These are phyloP conservation scores for Cairina moschata DNA, from an alignment of 2,113 vertebrate genomes.

Conservation along the genomic window DNA sequence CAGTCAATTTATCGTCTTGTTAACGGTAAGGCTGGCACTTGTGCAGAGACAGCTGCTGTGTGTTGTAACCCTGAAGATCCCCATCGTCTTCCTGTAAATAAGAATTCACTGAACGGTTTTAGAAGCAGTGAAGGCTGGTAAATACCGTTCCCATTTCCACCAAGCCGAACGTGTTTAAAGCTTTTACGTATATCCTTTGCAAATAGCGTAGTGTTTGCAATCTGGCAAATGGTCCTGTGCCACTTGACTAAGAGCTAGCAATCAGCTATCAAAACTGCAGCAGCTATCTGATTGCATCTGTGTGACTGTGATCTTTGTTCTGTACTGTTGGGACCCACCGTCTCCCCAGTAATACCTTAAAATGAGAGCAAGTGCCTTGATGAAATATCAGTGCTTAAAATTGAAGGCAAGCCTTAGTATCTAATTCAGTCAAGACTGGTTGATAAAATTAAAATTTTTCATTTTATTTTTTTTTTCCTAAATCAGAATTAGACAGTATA, in stretches of 20 bases:
- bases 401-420: neutral
- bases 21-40: constrained; percentile 3
- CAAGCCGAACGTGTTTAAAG: constrained; percentile 8
- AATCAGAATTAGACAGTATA: neutral
- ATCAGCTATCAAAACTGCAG: neutral
- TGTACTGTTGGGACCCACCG: too few relatives aligned
- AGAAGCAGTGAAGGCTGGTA: neutral
- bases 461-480: neutral
- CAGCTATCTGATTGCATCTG: too few relatives aligned
- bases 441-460: neutral
- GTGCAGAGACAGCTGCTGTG: neutral
- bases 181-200: neutral
- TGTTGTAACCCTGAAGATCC: constrained; percentile 32
- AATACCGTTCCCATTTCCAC: neutral
- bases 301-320: too few relatives aligned
- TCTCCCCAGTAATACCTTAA: neutral
- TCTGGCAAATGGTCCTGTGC: neutral
- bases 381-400: neutral
- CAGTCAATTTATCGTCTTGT: constrained; percentile 17
- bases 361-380: neutral
- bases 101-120: neutral
- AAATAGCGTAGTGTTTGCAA: neutral
- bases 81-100: neutral
- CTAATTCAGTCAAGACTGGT: neutral
- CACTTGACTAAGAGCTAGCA: neutral